Base-by-base conservation (phyloP, 2,113 vertebrate species). In the Phrynocephalus versicolor region DNA sequence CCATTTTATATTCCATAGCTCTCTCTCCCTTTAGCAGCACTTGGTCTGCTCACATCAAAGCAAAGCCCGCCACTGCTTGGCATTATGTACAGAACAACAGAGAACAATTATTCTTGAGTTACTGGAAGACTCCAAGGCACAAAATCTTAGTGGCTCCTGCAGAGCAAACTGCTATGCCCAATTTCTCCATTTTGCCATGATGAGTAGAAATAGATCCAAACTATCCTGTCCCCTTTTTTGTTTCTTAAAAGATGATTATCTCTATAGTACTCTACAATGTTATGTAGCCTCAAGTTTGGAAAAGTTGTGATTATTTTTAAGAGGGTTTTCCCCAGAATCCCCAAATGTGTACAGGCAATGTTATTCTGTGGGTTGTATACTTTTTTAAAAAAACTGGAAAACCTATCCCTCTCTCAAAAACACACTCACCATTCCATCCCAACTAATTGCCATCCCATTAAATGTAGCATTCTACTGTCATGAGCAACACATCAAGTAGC, bases 91-190 rank as follows among this genome's bases (percentile, higher is more conserved):
- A 88, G 88, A 88, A 91, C n/a, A 78, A 33, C 84, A 91, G 77
- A 89, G 85, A 90, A 87, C 57, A 90, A 88, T 92, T 92, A 89
- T 90, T 90, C 84, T 91, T 74, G 89, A 87, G 89, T 83, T 88
- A 83, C 1, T 0, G 15, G 69, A 92, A 18, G 18, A 64, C 65
- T 91, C 69, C 83, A 90, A 85, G 86, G 86, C 62, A 90, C 92
- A 93, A 35, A 88, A 69, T 86, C 83, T 78, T 27, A 0, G 23
- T 87, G 65, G 62, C 45, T 35, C 13, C 74, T 79, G 27, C 65
- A 73, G 62, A 88, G 58, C 0, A 0, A 88, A 88, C 88, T 3
- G 79, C 39, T 82, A 88, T 91, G 58, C 45, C 27, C 33, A 30
- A 81, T 86, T 88, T 82, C 65, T 30, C 58, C 18, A 65, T 83